phyloP scores from a whole-genome alignment of 2,888 invertebrate genomes.

The Drosophila putrida region DNA sequence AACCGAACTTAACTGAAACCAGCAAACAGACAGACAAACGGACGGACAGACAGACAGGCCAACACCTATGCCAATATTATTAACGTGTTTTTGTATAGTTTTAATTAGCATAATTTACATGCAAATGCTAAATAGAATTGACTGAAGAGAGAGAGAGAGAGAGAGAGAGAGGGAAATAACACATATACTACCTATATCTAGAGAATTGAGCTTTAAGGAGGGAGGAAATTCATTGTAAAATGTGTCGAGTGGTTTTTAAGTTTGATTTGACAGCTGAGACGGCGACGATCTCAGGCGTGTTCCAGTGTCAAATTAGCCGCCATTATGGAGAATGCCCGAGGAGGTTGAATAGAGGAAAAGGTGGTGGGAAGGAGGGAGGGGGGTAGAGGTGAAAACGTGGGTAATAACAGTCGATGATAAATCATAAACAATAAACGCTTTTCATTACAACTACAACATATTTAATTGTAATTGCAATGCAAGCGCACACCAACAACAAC shows the following conservation, averaged over 20 bases:
- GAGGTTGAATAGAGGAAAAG: constrained; percentile 10
- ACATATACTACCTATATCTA: neutral
- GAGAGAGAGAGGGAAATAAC: neutral
- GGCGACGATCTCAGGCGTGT: constrained; percentile 61
- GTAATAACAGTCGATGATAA: constrained; percentile 60
- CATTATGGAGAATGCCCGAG: constrained; percentile 49
- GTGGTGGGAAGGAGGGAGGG: neutral
- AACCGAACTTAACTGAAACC: constrained; percentile 20
- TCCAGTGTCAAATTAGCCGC: constrained; percentile 75
- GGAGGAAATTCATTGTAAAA: constrained; percentile 51
- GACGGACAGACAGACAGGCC: constrained; percentile 23
- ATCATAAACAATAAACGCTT: constrained; percentile 70
- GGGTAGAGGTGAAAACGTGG: constrained; percentile 17
- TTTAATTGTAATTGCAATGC: constrained; percentile 59
- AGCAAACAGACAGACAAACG: constrained; percentile 23
- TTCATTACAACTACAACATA: constrained; percentile 48
- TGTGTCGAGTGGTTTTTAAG: constrained; percentile 64
- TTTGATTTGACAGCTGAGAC: constrained; percentile 72
- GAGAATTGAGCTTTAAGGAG: constrained; percentile 4
- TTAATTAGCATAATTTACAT: constrained; percentile 77
- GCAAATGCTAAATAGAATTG: constrained; percentile 69
- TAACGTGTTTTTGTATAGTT: constrained; percentile 76
- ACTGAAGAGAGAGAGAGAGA: neutral
- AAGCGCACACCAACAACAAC: constrained; percentile 26
- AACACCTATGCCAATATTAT: constrained; percentile 69